A percentile compares a stretch with the other conserved stretches of the same genome.
phyloP scores from a whole-genome alignment of 2,888 invertebrate genomes.

The Nudaria mundana region DNA sequence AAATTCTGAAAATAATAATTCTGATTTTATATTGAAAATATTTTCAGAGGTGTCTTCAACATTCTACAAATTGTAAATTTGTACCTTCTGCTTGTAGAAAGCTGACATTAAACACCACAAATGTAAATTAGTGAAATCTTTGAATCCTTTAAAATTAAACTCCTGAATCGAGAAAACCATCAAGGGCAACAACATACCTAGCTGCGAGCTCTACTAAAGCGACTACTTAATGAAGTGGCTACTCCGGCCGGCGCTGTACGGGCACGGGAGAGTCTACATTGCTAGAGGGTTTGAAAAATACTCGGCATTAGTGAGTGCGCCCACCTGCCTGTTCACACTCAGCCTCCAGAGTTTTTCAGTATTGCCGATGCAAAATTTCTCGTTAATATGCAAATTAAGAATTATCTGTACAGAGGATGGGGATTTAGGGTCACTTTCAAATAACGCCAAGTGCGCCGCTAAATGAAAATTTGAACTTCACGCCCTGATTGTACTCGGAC shows the following conservation, averaged over 20 bases:
- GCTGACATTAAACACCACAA: neutral
- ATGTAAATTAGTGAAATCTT: constrained; percentile 1
- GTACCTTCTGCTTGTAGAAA: neutral
- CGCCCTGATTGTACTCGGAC: constrained; percentile 57
- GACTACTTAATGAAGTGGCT: constrained; percentile 8
- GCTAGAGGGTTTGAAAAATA: constrained; percentile 54
- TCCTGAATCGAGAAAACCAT: constrained; percentile 33
- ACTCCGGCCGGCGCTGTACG: constrained; percentile 9
- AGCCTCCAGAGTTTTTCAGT: constrained; percentile 68
- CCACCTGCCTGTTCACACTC: constrained; percentile 73
- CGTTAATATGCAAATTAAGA: constrained; percentile 79
- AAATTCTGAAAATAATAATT: too few species aligned
- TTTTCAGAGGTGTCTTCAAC: too few species aligned
- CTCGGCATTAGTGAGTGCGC: constrained; percentile 49
- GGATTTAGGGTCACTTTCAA: constrained; percentile 65
- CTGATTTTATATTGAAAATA: too few species aligned
- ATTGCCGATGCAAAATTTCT: constrained; percentile 75
- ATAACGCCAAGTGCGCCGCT: constrained; percentile 50
- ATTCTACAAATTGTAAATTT: too few species aligned
- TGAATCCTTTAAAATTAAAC: constrained; percentile 20
- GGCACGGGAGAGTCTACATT: too few species aligned
- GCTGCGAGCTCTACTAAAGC: constrained; percentile 1
- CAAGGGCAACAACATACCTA: constrained; percentile 36
- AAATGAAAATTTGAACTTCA: constrained; percentile 64
- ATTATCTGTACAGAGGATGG: constrained; percentile 67